These are phyloP conservation scores for Zoroaster sp. DNA, from an alignment of 53 echinoderm and acorn worm genomes.

Conservation along the genomic window DNA sequence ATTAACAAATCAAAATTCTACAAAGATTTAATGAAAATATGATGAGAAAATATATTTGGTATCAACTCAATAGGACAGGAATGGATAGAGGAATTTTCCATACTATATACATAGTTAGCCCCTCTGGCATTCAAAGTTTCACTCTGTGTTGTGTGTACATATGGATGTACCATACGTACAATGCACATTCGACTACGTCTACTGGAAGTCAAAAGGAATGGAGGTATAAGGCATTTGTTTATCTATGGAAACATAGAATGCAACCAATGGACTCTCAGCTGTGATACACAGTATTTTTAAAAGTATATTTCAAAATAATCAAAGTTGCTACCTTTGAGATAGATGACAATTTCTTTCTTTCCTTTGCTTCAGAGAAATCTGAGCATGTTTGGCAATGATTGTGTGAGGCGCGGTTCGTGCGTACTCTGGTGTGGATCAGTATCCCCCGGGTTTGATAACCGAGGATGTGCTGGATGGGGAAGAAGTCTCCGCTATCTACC, in stretches of 20 bases:
- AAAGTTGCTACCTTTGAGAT: background rate
- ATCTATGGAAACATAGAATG: background rate
- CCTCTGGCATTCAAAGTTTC: no score
- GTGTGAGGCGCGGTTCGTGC: conserved; percentile 63
- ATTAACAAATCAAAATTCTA: background rate
- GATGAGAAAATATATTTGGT: no score
- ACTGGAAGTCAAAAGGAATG: background rate
- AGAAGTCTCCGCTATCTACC: conserved; percentile 75
- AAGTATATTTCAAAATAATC: background rate
- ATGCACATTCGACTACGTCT: background rate
- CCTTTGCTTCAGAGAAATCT: conserved; percentile 65
- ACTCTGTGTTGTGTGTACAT: no score
- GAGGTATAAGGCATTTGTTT: background rate
- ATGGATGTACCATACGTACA: no score
- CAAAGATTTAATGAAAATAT: no score
- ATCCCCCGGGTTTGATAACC: conserved; percentile 97
- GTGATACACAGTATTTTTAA: background rate
- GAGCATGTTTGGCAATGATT: conserved; percentile 66
- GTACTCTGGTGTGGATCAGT: conserved; percentile 85
- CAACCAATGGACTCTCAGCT: background rate
- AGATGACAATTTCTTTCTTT: background rate
- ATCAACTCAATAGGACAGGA: no score
- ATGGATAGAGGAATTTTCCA: no score
- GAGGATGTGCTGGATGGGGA: conserved; percentile 99
- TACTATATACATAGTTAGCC: no score